These are phyloP conservation scores for Gastrophysa polygoni DNA, from an alignment of 2,888 invertebrate species.

Conservation along the genomic window DNA sequence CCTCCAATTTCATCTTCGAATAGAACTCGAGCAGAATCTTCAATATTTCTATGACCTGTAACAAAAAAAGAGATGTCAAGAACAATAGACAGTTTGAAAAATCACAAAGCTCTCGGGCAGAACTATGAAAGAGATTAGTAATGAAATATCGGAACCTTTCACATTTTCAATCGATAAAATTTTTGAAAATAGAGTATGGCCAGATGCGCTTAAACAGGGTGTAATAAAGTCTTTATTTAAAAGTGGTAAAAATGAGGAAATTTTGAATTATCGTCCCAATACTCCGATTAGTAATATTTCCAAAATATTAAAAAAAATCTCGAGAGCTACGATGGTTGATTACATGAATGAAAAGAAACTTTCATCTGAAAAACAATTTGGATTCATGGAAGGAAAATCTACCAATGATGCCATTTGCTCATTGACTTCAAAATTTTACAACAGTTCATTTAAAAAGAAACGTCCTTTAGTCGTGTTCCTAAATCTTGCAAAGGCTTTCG, in stretches of 20 bases:
- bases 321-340: not conserved
- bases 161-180: not conserved
- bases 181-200: not conserved
- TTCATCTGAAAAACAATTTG: conserved; percentile 7
- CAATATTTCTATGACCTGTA: conserved; percentile 3
- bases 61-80: not conserved
- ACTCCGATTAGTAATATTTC: conserved; percentile 1
- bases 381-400: conserved; percentile 5
- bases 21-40: not conserved
- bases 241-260: conserved; percentile 8
- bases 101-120: not conserved
- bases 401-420: not conserved
- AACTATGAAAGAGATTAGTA: not conserved
- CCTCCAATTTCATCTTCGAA: conserved; percentile 1
- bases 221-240: not conserved
- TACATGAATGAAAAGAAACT: conserved; percentile 7
- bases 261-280: not conserved
- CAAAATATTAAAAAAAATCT: not conserved
- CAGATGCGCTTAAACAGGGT: not conserved
- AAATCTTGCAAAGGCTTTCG: conserved; percentile 6
- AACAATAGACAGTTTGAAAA: not conserved
- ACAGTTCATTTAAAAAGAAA: not conserved
- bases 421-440: not conserved
- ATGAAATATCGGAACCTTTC: not conserved
- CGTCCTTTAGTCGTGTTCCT: not conserved